Conservation (phyloP, 2,888 invertebrate genomes). For the Alcis repandata region DNA sequence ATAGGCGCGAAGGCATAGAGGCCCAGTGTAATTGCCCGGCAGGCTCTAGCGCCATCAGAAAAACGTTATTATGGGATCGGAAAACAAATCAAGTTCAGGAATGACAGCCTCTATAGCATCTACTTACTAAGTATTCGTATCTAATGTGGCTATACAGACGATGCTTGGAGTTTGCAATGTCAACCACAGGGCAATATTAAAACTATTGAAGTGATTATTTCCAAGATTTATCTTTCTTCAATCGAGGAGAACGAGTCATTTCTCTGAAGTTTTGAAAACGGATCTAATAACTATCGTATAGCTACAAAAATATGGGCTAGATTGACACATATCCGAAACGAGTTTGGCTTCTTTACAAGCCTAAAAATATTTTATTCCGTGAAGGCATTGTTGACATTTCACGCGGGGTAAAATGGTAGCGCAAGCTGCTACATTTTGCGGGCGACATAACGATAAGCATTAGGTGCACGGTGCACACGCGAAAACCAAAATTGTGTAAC, state of each 20-base stretch:
- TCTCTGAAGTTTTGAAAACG: too few relatives aligned
- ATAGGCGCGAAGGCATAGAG: slow-evolving; percentile 40
- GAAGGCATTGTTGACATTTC: too few relatives aligned
- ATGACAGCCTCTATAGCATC: slow-evolving; percentile 53
- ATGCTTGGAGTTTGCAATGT: slow-evolving; percentile 53
- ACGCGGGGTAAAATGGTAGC: too few relatives aligned
- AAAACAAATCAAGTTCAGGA: slow-evolving; percentile 70
- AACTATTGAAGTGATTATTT: too few relatives aligned
- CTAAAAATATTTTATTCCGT: too few relatives aligned
- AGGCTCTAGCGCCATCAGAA: slow-evolving; percentile 62
- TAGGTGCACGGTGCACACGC: slow-evolving; percentile 36
- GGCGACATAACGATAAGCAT: slow-evolving; percentile 34
- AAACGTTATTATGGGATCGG: slow-evolving; percentile 66
- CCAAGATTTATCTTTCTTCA: too few relatives aligned
- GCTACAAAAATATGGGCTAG: too few relatives aligned
- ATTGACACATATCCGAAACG: too few relatives aligned
- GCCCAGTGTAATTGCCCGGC: slow-evolving; percentile 46
- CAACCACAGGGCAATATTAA: background rate
- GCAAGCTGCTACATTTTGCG: too few relatives aligned
- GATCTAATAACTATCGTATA: too few relatives aligned
- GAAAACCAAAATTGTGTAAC: slow-evolving; percentile 45
- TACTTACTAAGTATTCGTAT: slow-evolving; percentile 1
- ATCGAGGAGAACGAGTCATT: too few relatives aligned
- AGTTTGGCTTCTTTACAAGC: too few relatives aligned
- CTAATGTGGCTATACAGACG: slow-evolving; percentile 5